A percentile compares a stretch with the other conserved stretches of the same genome.
phyloP scores from a whole-genome alignment of 2,888 invertebrate species.

The Drosophila stalkeri region DNA sequence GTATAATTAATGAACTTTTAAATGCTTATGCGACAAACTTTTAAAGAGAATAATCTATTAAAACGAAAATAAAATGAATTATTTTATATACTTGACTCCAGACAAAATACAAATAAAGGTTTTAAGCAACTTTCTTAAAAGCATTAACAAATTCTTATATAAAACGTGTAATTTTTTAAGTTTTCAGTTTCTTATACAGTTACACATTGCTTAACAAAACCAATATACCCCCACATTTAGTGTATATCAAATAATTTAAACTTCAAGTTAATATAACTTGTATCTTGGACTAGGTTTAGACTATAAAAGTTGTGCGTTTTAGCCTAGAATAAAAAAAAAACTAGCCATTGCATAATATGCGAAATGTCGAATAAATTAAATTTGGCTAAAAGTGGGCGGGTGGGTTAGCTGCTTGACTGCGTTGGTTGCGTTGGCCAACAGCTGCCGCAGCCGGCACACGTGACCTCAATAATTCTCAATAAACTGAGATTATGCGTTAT shows the following conservation, averaged over 20 bases:
- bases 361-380: conserved; percentile 10
- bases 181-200: too few species aligned
- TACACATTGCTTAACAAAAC: neutral
- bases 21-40: too few species aligned
- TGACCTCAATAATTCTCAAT: conserved; percentile 63
- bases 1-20: too few species aligned
- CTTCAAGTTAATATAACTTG: neutral
- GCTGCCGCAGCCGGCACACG: conserved; percentile 48
- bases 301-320: neutral
- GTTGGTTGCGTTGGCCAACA: conserved; percentile 27
- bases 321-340: neutral
- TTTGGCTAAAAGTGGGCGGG: conserved; percentile 34
- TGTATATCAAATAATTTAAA: neutral
- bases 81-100: too few species aligned
- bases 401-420: conserved; percentile 9
- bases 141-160: too few species aligned
- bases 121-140: too few species aligned
- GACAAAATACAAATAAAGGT: too few species aligned
- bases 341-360: conserved; percentile 2
- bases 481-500: conserved; percentile 53
- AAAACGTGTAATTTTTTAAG: too few species aligned
- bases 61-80: too few species aligned
- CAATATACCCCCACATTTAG: neutral
- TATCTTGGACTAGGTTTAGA: neutral
- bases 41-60: too few species aligned